phyloP scores from a whole-genome alignment of 2,113 vertebrate genomes.

The Oncorhynchus kisutch region DNA sequence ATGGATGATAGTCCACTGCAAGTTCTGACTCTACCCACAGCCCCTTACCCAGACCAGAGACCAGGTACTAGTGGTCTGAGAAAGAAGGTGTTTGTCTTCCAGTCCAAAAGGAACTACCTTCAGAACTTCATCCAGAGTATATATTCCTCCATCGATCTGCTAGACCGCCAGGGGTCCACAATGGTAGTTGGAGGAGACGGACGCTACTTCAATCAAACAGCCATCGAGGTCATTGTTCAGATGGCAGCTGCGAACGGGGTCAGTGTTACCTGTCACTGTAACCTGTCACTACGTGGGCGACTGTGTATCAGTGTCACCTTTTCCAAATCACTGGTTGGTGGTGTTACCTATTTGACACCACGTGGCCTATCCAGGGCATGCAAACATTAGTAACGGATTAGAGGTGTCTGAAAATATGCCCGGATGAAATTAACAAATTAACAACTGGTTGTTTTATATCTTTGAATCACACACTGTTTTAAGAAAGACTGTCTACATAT shows the following conservation, averaged over 20 bases:
- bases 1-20: conserved; percentile 87
- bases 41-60: conserved; percentile 87
- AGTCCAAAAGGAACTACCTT: conserved; percentile 87
- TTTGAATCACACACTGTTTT: not conserved
- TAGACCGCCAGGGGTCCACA: conserved; percentile 91
- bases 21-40: conserved; percentile 84
- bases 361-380: not conserved
- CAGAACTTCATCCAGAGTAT: conserved; percentile 96
- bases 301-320: conserved; percentile 35
- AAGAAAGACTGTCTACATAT: no score
- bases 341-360: not conserved
- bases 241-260: conserved; percentile 99
- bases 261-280: conserved; percentile 70
- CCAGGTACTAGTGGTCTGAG: conserved; percentile 83
- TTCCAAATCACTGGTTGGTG: not conserved
- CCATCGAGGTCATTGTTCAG: conserved; percentile 89
- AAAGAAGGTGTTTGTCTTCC: conserved; percentile 85
- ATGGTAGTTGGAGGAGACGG: conserved; percentile 94
- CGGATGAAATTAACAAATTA: not conserved
- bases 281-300: not conserved
- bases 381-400: not conserved
- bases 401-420: no score
- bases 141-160: conserved; percentile 92
- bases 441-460: not conserved
- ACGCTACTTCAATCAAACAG: conserved; percentile 88